Base-by-base conservation (phyloP, 2,888 invertebrate genomes). In the Ochropleura leucogaster region DNA sequence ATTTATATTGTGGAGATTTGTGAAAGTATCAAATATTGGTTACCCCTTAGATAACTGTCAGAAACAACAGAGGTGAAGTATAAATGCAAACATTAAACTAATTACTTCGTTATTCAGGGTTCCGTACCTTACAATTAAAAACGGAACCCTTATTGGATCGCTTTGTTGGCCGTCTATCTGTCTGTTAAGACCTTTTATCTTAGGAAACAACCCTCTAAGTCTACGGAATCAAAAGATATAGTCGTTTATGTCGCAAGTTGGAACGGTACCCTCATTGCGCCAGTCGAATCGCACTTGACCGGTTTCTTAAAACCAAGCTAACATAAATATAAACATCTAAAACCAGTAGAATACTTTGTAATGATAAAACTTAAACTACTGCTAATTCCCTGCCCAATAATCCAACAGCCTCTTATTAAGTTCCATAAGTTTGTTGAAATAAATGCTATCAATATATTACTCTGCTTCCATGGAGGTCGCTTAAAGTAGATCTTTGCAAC, bases 361-460 rank as follows among this genome's bases (percentile, higher is more conserved):
- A 16, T 40, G 4, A 4, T 57, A 30, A 16, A 16, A 40, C 4
- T 4, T 51, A 18, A 47, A 70, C 47, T 83, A 30, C 81, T 80
- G 74, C 0, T 8, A 1, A 14, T 55, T 12, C n/a, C 4, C 47
- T 70, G 46, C 10, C 3, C 18, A 67, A 47, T 65, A 16, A 51
- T 9, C n/a, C 9, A 2, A 8, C 20, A n/a, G 42, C 44, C 51
- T 51, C 62, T 16, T 68, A 77, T 65, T 72, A 75, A 74, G 18
- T 75, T 20, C 78, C 75, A 53, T 75, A 74, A 74, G 68, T 81
- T 81, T 73, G 73, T 83, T 72, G 60, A 82, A 87, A 77, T 87
- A 87, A 84, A 87, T 85, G 74, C 69, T 51, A 55, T 72, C 68
- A 72, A 82, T 86, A 77, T 80, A 80, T 79, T 80, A 74, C 73